Conservation (phyloP, 2,113 vertebrate species). For the Myotis davidii region DNA sequence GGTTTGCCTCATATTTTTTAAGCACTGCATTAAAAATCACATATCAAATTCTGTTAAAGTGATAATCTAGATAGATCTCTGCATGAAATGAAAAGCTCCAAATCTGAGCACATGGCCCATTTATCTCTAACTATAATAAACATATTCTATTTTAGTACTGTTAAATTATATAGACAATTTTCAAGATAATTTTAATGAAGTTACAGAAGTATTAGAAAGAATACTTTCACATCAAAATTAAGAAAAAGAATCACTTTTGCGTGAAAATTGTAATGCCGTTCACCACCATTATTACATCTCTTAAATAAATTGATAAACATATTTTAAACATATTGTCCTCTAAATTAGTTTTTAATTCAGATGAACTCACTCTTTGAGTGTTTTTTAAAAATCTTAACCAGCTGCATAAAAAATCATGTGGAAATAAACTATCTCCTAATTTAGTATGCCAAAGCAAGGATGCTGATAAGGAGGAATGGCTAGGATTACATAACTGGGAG, state of each 20-base stretch:
- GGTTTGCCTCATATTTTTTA: constrained; percentile 5
- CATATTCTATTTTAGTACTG: constrained; percentile 26
- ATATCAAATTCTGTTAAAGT: constrained; percentile 51
- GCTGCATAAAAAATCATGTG: not conserved
- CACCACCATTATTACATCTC: not conserved
- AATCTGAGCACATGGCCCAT: constrained; percentile 60
- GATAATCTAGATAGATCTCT: constrained; percentile 6
- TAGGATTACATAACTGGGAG: not conserved
- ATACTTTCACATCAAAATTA: constrained; percentile 8
- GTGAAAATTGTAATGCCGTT: not conserved
- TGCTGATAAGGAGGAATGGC: not conserved
- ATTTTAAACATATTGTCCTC: not conserved
- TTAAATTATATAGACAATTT: constrained; percentile 25
- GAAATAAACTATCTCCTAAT: not conserved
- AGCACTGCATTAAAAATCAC: constrained; percentile 28
- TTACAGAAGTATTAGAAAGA: not conserved
- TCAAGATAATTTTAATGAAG: constrained; percentile 46
- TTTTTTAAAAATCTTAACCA: not conserved
- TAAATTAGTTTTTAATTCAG: not conserved
- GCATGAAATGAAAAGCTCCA: not conserved
- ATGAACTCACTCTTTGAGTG: not conserved
- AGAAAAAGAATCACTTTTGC: not conserved
- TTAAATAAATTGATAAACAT: not conserved
- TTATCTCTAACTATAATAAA: constrained; percentile 52
- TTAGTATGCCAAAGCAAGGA: not conserved